Conservation (phyloP, 2,888 invertebrate genomes). For the Platerodrilus igneus region DNA sequence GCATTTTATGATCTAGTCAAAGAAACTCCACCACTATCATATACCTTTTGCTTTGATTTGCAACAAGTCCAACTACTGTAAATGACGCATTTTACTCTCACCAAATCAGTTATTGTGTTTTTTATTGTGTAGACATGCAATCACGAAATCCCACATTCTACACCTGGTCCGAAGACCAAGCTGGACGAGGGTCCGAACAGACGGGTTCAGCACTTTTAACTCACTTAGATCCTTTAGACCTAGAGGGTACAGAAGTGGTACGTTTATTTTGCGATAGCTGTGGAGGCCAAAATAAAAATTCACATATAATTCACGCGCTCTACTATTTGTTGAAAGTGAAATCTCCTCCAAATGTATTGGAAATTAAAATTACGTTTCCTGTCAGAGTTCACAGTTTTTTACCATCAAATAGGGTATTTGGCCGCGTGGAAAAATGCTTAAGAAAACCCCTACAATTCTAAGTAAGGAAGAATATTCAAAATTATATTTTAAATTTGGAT, state of each 20-base stretch:
- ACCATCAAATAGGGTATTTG: constrained; percentile 16
- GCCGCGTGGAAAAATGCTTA: constrained; percentile 13
- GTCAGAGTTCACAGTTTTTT: constrained; percentile 14
- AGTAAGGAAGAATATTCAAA: constrained; percentile 9
- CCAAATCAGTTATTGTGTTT: too few relatives aligned
- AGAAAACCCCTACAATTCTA: constrained; percentile 7
- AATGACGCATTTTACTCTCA: too few relatives aligned
- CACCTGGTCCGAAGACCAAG: constrained; percentile 14
- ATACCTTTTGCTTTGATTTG: too few relatives aligned
- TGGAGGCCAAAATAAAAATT: constrained; percentile 9
- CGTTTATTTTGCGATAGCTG: constrained; percentile 10
- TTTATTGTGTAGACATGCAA: constrained; percentile 1
- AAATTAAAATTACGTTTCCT: constrained; percentile 12
- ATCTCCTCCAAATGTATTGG: constrained; percentile 6
- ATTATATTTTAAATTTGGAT: constrained; percentile 1
- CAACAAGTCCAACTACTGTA: too few relatives aligned
- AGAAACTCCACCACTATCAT: too few relatives aligned
- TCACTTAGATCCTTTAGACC: constrained; percentile 10
- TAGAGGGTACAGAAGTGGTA: not conserved
- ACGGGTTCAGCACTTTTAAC: constrained; percentile 16
- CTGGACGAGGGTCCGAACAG: constrained; percentile 12
- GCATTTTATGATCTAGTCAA: too few relatives aligned
- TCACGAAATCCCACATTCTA: constrained; percentile 20
- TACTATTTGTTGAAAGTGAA: constrained; percentile 1
- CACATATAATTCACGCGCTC: constrained; percentile 4